phyloP scores from a whole-genome alignment of 1,140 invertebrate species.

The Hestina assimilis region DNA sequence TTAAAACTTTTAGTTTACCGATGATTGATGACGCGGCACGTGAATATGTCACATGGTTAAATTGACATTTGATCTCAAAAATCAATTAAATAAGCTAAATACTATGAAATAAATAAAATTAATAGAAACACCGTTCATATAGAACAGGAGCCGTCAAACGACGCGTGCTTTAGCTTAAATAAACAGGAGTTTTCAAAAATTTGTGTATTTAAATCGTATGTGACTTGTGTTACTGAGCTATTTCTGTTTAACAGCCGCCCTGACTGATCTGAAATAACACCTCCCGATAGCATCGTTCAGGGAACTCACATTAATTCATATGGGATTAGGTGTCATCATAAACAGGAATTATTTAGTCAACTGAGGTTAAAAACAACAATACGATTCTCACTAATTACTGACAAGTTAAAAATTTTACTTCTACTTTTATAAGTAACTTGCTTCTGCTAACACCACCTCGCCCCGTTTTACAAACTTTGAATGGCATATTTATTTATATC shows the following conservation, averaged over 20 bases:
- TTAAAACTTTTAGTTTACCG: too few species aligned
- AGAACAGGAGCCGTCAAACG: slow-evolving; percentile 28
- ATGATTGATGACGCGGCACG: neutral
- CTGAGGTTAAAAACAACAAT: slow-evolving; percentile 72
- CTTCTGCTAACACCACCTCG: too few species aligned
- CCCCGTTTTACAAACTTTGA: too few species aligned
- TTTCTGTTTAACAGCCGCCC: slow-evolving; percentile 71
- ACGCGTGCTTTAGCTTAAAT: slow-evolving; percentile 70
- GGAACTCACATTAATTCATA: slow-evolving; percentile 73
- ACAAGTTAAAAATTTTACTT: too few species aligned
- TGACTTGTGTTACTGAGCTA: slow-evolving; percentile 74
- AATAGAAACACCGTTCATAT: slow-evolving; percentile 28
- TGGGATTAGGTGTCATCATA: slow-evolving; percentile 77
- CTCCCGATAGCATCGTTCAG: slow-evolving; percentile 57
- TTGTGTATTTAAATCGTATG: slow-evolving; percentile 76
- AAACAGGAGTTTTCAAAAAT: slow-evolving; percentile 77
- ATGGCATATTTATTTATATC: too few species aligned
- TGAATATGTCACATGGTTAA: too few species aligned
- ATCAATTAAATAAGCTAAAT: slow-evolving; percentile 27
- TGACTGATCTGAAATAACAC: slow-evolving; percentile 75
- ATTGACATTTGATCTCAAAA: neutral
- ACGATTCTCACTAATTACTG: slow-evolving; percentile 36
- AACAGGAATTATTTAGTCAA: slow-evolving; percentile 76
- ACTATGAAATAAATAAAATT: slow-evolving; percentile 29
- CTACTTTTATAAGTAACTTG: too few species aligned